Percentiles rank a stretch among this genome's conserved stretches.
phyloP scores from a whole-genome alignment of 2,888 invertebrate genomes.

The Ferrisia virgata region DNA sequence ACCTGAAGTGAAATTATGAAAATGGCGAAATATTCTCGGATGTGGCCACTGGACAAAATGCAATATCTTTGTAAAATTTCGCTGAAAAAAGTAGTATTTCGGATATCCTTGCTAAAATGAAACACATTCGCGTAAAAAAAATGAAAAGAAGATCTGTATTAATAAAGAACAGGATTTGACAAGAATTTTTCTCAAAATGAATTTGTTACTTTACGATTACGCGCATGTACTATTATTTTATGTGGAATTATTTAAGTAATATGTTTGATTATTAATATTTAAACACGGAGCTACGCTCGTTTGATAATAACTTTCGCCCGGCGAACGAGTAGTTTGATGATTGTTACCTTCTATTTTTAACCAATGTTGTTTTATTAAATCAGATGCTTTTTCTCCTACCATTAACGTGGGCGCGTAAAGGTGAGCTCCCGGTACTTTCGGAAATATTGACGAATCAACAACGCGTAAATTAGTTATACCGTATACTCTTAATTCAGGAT shows the following conservation, averaged over 20 bases:
- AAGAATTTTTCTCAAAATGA: background rate
- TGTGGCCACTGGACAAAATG: no score
- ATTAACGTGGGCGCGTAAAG: conserved; percentile 59
- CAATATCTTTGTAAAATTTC: no score
- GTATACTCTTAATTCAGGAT: conserved; percentile 57
- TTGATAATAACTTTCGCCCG: background rate
- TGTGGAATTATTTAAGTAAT: background rate
- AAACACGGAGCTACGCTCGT: conserved; percentile 28
- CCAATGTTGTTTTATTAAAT: conserved; percentile 51
- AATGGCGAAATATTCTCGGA: no score
- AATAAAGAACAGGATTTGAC: background rate
- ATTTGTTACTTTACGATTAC: background rate
- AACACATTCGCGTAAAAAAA: background rate
- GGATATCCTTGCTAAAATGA: background rate
- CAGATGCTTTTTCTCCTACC: conserved; percentile 54
- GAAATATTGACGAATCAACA: conserved; percentile 59
- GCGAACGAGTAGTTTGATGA: background rate
- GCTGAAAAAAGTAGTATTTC: no score
- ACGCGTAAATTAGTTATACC: conserved; percentile 59
- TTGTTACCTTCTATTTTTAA: background rate
- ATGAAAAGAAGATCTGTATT: background rate
- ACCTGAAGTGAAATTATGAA: no score
- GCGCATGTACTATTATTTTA: background rate
- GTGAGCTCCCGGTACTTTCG: conserved; percentile 58
- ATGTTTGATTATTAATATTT: background rate